Evolutionary conservation across 1,140 invertebrate genomes (phyloP), one percentile per base, ranked within the genome.

Genomic region (Berghia stephanieae): DNA sequence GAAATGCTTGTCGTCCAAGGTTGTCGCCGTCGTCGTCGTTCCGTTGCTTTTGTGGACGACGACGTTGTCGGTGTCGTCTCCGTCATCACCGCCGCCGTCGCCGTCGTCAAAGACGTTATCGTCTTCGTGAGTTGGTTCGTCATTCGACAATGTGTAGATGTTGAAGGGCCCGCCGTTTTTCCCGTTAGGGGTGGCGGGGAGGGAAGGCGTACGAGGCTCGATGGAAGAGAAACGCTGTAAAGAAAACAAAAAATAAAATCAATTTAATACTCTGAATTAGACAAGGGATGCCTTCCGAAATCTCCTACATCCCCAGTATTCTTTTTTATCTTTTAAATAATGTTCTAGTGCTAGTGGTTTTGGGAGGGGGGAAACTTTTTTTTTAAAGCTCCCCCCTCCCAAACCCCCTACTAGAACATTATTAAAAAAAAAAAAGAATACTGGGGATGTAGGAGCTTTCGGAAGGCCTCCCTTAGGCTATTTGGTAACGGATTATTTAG

Each of bases 181-280:
- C 16, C 46, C 21, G 16, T n/a, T 43, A 13, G 68, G 40, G 38
- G 68, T 31, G 10, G 52, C 42, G 55, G 72, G 52, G 55, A 40
- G n/a, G 66, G 18, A 10, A 8, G 66, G 38, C 31, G 27, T 10
- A 16, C 70, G 70, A 36, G 46, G 31, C 24, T 72, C 70, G n/a
- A 72, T 72, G 70, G 70, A 72, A 49, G 70, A 72, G 40, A 72
- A 72, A 34, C 70, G 70, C 70, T 72, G 70, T 6, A 43, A 43
- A 27, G n/a, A n/a, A n/a, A n/a, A n/a, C n/a, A 2, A n/a, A 52
- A 72, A 24, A 24, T 21, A 27, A 60, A 8, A 27, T 60, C 10
- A 27, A 16, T 10, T 27, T 60, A 60, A 27, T 21, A 60, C 60
- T 66, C 60, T 66, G 31, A 36, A 31, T 66, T 38, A 13, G 31